phyloP scores from a whole-genome alignment of 2,113 vertebrate species.

The Ahaetulla prasina region DNA sequence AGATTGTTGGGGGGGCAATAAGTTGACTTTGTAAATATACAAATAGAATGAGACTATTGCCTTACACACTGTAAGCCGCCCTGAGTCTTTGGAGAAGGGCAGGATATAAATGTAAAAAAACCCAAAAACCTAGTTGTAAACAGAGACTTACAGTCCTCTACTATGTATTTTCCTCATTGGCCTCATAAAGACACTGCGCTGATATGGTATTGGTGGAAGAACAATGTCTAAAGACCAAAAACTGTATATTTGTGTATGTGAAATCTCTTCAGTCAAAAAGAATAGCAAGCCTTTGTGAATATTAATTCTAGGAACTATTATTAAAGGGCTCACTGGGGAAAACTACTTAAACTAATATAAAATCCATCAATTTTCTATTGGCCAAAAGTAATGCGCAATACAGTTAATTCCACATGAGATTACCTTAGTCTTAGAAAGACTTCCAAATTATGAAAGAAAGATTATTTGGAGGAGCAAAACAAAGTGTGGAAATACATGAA shows the following conservation, averaged over 20 bases:
- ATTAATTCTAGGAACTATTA: conserved; percentile 28
- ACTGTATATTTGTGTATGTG: not conserved
- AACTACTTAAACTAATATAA: conserved; percentile 26
- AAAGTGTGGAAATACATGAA: conserved; percentile 55
- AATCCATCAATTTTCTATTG: conserved; percentile 27
- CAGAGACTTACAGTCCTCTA: not conserved
- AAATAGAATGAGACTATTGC: no score
- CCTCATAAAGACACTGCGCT: not conserved
- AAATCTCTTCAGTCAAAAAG: not conserved
- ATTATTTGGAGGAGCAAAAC: conserved; percentile 54
- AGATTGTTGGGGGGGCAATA: no score
- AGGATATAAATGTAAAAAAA: no score
- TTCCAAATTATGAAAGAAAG: conserved; percentile 42
- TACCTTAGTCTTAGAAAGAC: not conserved
- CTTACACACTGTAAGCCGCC: no score
- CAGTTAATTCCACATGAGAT: conserved; percentile 24
- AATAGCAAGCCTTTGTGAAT: conserved; percentile 16
- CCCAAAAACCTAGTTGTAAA: not conserved
- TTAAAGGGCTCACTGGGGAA: conserved; percentile 13
- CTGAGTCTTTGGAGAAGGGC: no score
- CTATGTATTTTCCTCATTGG: not conserved
- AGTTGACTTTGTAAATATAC: no score
- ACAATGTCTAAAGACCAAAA: conserved; percentile 9
- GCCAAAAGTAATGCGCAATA: conserved; percentile 28
- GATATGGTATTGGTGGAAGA: not conserved